These are phyloP conservation scores for Hapalemur alaotrensis DNA, from an alignment of 2,797 vertebrate genomes.

Conservation along the genomic window DNA sequence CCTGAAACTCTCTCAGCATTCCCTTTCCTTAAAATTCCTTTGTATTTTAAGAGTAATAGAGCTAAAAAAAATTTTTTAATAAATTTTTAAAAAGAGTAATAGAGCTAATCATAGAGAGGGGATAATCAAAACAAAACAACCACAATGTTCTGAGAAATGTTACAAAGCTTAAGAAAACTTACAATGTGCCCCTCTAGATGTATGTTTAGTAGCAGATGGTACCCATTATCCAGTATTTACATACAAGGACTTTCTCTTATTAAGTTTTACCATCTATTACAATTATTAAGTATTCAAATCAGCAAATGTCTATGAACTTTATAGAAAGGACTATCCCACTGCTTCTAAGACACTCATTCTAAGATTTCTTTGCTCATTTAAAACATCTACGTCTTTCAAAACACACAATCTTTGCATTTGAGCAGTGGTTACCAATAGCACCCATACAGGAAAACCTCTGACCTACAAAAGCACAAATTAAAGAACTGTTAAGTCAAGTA, in stretches of 20 bases:
- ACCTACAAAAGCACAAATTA: neutral
- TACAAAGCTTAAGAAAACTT: constrained; percentile 36
- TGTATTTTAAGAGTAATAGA: neutral
- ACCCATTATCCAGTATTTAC: neutral
- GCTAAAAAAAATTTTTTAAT: neutral
- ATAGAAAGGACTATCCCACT: neutral
- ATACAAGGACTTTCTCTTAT: neutral
- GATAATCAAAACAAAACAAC: constrained; percentile 27
- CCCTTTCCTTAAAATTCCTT: constrained; percentile 34
- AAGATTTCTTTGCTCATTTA: neutral
- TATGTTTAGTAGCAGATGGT: neutral
- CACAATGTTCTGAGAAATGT: constrained; percentile 2
- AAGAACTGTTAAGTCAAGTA: constrained; percentile 18
- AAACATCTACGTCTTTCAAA: constrained; percentile 15
- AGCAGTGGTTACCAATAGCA: neutral
- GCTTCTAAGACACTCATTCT: neutral
- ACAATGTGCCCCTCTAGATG: neutral
- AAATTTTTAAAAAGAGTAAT: neutral
- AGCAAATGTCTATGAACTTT: constrained; percentile 35
- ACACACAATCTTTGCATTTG: neutral
- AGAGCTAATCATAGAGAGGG: neutral
- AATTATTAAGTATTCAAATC: constrained; percentile 56
- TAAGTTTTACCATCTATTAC: neutral
- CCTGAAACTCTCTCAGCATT: neutral
- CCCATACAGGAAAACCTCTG: neutral